Base-by-base conservation (phyloP, 2,113 vertebrate genomes). In the Mungos mungo region DNA sequence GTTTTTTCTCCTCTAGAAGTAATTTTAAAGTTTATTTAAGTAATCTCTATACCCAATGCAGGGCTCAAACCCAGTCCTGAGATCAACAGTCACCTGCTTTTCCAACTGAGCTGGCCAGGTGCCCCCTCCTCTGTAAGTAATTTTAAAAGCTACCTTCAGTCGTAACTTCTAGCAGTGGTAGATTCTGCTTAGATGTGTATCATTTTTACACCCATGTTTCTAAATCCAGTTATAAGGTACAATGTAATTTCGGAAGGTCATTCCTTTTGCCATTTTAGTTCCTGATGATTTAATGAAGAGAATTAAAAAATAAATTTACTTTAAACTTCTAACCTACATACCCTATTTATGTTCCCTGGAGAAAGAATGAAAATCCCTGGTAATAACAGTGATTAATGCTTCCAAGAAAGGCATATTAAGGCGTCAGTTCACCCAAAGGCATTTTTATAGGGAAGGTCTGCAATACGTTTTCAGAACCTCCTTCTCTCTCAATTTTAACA, bases 211-310 rank as follows among this genome's bases (percentile, higher is more conserved):
- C 3, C 23, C 12, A 14, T 25, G 13, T 29, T 31, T 47, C 13
- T 80, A 76, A 38, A n/a, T 80, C 15, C 18, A 50, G 18, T 94
- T 65, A n/a, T 93, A 68, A 95, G 14, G 38, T 87, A 60, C 1
- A 76, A 3, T 45, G 29, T 52, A 88, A 93, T 93, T 87, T 95
- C 45, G 35, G 63, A 88, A 96, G 74, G 57, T 90, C 18, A 71
- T 88, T 81, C 93, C 19, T 81, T 79, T 71, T 76, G 15, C 16
- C 93, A 33, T 91, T 96, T 83, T 5, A 92, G 29, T 65, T 31
- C 76, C 2, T 81, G 13, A 84, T 92, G 47, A 79, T 35, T 35
- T 35, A 7, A 33, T 19, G 27, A 88, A 71, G 47, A 81, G 87
- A 92, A 77, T 80, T 65, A 25, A 25, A 50, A 81, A 63, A 4